Base-by-base conservation (phyloP, 1,140 invertebrate species). In the Pachypeltis micranthus region DNA sequence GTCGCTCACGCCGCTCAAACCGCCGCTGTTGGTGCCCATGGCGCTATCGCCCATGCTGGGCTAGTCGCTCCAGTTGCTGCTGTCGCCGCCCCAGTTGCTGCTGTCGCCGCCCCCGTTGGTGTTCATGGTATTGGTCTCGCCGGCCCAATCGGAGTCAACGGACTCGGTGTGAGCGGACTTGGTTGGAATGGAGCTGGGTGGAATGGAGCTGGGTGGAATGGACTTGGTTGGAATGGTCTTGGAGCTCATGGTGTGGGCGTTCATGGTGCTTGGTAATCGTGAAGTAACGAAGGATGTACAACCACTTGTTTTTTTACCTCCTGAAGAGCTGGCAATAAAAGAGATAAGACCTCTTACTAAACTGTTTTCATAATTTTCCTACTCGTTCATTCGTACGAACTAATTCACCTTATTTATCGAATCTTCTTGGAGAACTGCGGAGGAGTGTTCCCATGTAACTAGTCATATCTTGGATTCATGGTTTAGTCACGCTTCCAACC, bases 21-120 rank as follows among this genome's bases (percentile, higher is more conserved):
- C 28, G 29, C 60, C 55, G 76, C 75, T 0, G 69, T 69, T 14
- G 75, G 75, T 0, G 73, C 74, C 25, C 34, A 28, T 29, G 21
- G 34, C 65, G 65, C 31, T 10, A 27, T 27, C 34, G 61, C 57
- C 16, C n/a, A 54, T 28, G 23, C 28, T 28, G 24, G 44, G 14
- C 44, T 19, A 16, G 29, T 61, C 54, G 29, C 60, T 34, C 75
- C 75, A 0, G 25, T 56, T 24, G 61, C 62, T 24, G 44, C 61
- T 28, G 39, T 56, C 34, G 27, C 56, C 31, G 55, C 31, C 55
- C 29, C 27, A 7, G 56, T 47, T 26, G 25, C 44, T 19, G 55
- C 61, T 56, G 19, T 24, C 61, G 54, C 31, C 56, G 31, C 44
- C 62, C 27, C 58, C 26, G 39, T 29, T 51, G 57, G 57, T 28